A percentile compares a stretch with the other conserved stretches of the same genome.
These are phyloP conservation scores for Tipula vernalis DNA, from an alignment of 2,888 invertebrate genomes.

Conservation along the genomic window DNA sequence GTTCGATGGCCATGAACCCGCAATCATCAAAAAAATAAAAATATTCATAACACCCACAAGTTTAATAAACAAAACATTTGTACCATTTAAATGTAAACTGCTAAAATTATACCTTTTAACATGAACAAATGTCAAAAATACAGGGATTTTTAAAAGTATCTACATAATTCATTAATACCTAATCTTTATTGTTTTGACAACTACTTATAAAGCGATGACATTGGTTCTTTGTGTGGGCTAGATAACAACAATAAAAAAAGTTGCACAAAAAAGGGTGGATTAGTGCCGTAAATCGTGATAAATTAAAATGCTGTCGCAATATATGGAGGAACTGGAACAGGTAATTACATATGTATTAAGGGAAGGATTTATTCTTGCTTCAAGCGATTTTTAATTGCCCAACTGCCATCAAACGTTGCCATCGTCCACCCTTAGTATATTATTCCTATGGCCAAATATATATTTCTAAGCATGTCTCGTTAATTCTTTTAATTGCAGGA, in stretches of 20 bases:
- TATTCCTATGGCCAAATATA: too few relatives aligned
- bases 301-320: slow-evolving; percentile 71
- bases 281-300: background rate
- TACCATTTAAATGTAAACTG: background rate
- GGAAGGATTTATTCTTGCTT: too few relatives aligned
- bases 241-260: background rate
- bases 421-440: too few relatives aligned
- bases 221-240: background rate
- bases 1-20: background rate
- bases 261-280: background rate
- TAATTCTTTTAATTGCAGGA: slow-evolving; percentile 47
- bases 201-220: background rate
- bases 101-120: background rate
- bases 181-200: background rate
- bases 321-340: slow-evolving; percentile 76
- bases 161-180: background rate
- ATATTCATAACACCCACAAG: background rate
- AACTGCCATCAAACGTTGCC: too few relatives aligned
- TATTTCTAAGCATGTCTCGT: background rate
- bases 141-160: background rate
- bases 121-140: background rate
- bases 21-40: background rate
- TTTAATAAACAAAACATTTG: background rate
- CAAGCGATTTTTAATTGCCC: too few relatives aligned
- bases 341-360: slow-evolving; percentile 33